Base-by-base conservation (phyloP, 1,140 invertebrate genomes). In the Sminthurides bifidus region DNA sequence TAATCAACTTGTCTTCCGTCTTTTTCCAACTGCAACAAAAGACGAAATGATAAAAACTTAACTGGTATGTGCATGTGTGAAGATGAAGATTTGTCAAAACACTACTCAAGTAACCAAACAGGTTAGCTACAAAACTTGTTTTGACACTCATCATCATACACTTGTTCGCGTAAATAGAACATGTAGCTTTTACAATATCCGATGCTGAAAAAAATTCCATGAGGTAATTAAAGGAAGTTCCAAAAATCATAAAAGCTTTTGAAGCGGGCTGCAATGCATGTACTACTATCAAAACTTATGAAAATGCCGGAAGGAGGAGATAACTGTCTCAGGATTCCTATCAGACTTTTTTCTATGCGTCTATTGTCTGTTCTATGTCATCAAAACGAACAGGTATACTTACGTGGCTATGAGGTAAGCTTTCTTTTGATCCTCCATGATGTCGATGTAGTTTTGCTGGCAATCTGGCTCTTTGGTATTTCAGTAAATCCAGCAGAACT, bases 401-500 rank as follows among this genome's bases (percentile, higher is more conserved):
- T 52, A 61, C 37, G 56, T 59, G 49, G 62, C 27, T 17, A 59
- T 40, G 63, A 82, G 78, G 69, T 89, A 91, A 1, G 77, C 70
- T 62, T 79, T 77, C 70, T 86, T 88, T 64, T 88, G 80, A 56
- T 87, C 81, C 41, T 79, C 72, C 51, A 89, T 85, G 73, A 92
- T 83, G 65, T 87, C 85, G 53, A 84, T 77, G 59, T 78, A 79
- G 66, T 82, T 84, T 54, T 81, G 77, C 68, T 89, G 85, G 63
- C 90, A 89, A 37, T 85, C 83, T 2, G 85, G 83, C 68, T 90
- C 86, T 30, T 82, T 83, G 24, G 85, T 70, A n/a, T 41, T 80
- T 73, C 23, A 92, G 79, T 24, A 92, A 71, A 55, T 88, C 85
- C 65, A 95, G 73, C 2, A 96, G 71, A 2, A 81, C 82, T 58